Evolutionary conservation across 2,888 invertebrate genomes (phyloP).

Genomic region (Euclidia mi): DNA sequence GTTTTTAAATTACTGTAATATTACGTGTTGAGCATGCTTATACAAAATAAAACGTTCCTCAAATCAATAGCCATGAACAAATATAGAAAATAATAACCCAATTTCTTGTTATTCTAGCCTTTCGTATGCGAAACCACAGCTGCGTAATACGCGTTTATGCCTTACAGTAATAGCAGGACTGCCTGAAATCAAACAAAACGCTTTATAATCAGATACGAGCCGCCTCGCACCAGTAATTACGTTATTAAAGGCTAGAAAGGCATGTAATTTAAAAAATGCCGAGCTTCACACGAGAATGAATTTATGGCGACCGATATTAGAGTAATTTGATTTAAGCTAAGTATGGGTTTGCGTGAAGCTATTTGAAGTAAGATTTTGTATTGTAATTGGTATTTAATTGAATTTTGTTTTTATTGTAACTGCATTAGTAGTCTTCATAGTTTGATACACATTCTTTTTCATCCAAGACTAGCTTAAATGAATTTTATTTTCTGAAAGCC

Average conservation of each 20-base stretch:
- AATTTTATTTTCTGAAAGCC: no score
- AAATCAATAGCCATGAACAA: no score
- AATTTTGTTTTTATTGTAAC: neutral
- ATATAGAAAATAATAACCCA: no score
- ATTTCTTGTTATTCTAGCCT: no score
- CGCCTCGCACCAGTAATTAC: conserved; percentile 27
- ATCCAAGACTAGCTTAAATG: no score
- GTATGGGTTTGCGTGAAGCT: conserved; percentile 42
- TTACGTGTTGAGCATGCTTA: no score
- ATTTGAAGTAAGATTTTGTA: conserved; percentile 21
- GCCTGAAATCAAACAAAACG: conserved; percentile 10
- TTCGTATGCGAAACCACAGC: neutral
- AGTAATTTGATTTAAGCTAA: conserved; percentile 42
- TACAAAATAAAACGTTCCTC: no score
- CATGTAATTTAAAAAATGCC: conserved; percentile 46
- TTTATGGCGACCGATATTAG: conserved; percentile 41
- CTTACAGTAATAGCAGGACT: neutral
- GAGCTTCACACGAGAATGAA: conserved; percentile 40
- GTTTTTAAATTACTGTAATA: no score
- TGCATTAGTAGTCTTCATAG: neutral
- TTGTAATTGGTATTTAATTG: neutral
- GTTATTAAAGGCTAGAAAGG: conserved; percentile 35
- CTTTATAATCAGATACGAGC: conserved; percentile 13
- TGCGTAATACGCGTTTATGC: neutral
- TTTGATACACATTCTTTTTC: no score